phyloP scores from a whole-genome alignment of 2,888 invertebrate genomes.

The Drosophila pegasa region DNA sequence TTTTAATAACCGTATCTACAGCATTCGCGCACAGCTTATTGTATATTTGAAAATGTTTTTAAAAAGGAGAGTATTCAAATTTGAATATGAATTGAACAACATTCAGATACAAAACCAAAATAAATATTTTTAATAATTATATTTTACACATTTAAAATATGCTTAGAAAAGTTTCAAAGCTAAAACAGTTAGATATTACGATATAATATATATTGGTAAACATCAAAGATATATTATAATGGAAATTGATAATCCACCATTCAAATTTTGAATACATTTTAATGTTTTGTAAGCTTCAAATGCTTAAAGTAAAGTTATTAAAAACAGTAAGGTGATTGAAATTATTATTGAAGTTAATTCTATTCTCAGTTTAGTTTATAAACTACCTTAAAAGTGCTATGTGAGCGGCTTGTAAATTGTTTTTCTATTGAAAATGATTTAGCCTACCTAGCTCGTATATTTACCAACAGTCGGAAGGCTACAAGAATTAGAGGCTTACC shows the following conservation, averaged over 20 bases:
- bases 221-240: too few species aligned
- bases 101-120: not conserved
- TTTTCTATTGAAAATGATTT: not conserved
- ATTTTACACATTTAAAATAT: too few species aligned
- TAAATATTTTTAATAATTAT: too few species aligned
- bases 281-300: too few species aligned
- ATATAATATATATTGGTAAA: too few species aligned
- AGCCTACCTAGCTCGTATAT: constrained; percentile 9
- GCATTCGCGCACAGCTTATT: constrained; percentile 11
- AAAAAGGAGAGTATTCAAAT: not conserved
- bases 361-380: not conserved
- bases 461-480: constrained; percentile 8
- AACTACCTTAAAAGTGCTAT: not conserved
- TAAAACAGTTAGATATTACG: too few species aligned
- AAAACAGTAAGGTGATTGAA: too few species aligned
- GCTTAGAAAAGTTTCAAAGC: too few species aligned
- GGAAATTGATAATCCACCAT: too few species aligned
- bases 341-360: not conserved
- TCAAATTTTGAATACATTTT: too few species aligned
- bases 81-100: not conserved
- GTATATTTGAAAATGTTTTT: constrained; percentile 1
- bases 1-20: constrained; percentile 41
- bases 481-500: constrained; percentile 15
- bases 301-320: too few species aligned
- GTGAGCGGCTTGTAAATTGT: not conserved